Conservation (phyloP, 2,888 invertebrate species). For the Dynastes maya region DNA sequence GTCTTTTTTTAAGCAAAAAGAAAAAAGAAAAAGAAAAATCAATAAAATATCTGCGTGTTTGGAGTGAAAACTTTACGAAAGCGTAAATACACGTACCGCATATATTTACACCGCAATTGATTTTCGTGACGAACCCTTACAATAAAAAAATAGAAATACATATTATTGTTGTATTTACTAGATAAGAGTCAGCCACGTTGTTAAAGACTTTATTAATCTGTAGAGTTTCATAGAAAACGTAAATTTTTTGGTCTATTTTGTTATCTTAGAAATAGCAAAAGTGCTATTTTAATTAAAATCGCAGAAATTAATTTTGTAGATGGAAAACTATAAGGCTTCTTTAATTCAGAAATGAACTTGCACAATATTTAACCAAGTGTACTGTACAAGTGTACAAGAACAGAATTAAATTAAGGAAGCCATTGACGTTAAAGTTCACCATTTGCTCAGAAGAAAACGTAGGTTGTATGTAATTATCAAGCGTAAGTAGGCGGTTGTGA, state of each 20-base stretch:
- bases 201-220: too few species aligned
- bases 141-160: constrained; percentile 9
- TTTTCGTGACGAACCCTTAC: background rate
- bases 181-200: background rate
- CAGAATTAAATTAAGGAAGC: constrained; percentile 25
- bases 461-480: background rate
- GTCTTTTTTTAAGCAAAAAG: background rate
- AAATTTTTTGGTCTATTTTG: too few species aligned
- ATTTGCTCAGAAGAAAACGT: background rate
- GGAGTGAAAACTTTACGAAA: constrained; percentile 4
- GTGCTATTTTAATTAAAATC: too few species aligned
- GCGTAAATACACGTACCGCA: constrained; percentile 8
- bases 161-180: background rate
- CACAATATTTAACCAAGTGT: background rate
- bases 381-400: background rate
- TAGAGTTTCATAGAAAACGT: too few species aligned
- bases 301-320: too few species aligned
- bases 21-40: constrained; percentile 16
- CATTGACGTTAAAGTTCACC: background rate
- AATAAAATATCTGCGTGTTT: constrained; percentile 13
- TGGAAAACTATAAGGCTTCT: background rate
- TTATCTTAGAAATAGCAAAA: too few species aligned
- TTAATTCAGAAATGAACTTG: constrained; percentile 5
- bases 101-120: constrained; percentile 10
- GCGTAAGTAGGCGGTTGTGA: background rate